Conservation (phyloP, 2,888 invertebrate species). For the Melipona bicolor region DNA sequence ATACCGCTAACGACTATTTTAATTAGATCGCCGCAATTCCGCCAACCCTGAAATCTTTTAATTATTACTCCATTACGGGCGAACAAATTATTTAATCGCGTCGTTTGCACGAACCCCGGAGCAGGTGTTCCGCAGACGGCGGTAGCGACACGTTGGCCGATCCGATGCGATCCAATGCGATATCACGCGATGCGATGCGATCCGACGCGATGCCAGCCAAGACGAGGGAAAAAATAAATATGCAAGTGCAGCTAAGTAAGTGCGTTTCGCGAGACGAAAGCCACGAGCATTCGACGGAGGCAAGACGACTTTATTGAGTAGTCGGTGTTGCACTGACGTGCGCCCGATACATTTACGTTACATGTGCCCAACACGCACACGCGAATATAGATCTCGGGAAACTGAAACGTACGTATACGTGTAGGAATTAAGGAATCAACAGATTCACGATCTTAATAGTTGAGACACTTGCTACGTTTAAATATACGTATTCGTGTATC, state of each 20-base stretch:
- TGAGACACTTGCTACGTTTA: too few species aligned
- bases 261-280: slow-evolving; percentile 14
- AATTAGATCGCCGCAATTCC: slow-evolving; percentile 22
- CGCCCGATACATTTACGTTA: background rate
- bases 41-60: slow-evolving; percentile 56
- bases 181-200: background rate
- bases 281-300: background rate
- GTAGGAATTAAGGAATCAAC: too few species aligned
- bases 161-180: background rate
- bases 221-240: slow-evolving; percentile 19
- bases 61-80: slow-evolving; percentile 59
- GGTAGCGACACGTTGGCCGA: slow-evolving; percentile 3
- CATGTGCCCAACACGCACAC: background rate
- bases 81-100: slow-evolving; percentile 65
- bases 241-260: background rate
- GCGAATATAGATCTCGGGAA: background rate
- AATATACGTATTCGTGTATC: too few species aligned
- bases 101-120: slow-evolving; percentile 38
- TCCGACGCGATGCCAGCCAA: background rate
- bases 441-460: too few species aligned
- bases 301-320: slow-evolving; percentile 60
- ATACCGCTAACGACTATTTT: slow-evolving; percentile 14
- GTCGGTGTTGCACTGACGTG: slow-evolving; percentile 54
- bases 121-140: slow-evolving; percentile 57
- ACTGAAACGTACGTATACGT: too few species aligned